Percentiles rank a stretch among this genome's conserved stretches.
Conservation (phyloP, 1,140 invertebrate genomes). For the Caenorhabditis remanei region DNA sequence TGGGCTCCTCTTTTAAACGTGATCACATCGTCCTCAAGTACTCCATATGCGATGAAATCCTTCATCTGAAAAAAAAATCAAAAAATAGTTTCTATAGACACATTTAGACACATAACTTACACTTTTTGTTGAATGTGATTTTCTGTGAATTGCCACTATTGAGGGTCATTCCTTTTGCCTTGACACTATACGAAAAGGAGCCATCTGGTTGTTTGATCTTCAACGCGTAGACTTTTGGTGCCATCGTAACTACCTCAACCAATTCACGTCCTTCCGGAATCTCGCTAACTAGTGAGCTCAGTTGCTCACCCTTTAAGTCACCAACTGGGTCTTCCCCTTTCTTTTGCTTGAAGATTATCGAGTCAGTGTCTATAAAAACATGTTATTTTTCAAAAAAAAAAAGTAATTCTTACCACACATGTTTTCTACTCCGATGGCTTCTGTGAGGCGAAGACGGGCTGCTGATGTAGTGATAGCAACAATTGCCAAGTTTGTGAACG, state of each 20-base stretch:
- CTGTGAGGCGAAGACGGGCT: not conserved
- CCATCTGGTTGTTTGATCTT: not conserved
- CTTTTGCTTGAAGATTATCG: not conserved
- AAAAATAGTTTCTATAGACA: not conserved
- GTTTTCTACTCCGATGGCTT: not conserved
- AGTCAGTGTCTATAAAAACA: constrained; percentile 2
- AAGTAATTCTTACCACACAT: not conserved
- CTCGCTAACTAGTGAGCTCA: not conserved
- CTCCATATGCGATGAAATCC: not conserved
- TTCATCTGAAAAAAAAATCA: not conserved
- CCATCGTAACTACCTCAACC: not conserved
- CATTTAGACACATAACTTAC: not conserved
- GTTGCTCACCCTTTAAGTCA: not conserved
- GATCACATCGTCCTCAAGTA: not conserved
- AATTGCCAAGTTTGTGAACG: not conserved
- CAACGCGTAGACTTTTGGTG: not conserved
- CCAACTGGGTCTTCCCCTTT: not conserved
- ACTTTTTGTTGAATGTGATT: not conserved
- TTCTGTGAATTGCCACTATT: not conserved
- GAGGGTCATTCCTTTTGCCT: not conserved
- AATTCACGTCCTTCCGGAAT: not conserved
- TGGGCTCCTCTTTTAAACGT: not conserved
- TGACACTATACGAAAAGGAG: not conserved
- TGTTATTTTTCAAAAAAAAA: not conserved
- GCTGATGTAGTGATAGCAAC: not conserved